phyloP scores from a whole-genome alignment of 2,113 vertebrate genomes.

The Clarias gariepinus region DNA sequence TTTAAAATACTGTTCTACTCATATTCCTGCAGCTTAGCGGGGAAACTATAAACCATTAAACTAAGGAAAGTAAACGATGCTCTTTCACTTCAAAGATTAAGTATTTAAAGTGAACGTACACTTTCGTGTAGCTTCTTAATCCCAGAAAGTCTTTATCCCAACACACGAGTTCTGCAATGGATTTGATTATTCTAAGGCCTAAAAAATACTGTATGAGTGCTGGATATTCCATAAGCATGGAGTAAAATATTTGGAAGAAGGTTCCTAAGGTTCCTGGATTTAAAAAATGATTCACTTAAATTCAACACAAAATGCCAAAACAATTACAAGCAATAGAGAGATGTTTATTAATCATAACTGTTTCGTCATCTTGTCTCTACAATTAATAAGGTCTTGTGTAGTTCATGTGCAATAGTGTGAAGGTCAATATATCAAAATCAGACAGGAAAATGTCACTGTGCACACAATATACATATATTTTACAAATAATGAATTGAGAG shows the following conservation, averaged over 20 bases:
- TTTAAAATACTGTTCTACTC: too few relatives aligned
- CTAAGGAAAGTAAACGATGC: not conserved
- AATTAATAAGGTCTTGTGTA: conserved; percentile 25
- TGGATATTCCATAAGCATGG: not conserved
- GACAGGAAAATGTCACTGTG: conserved; percentile 46
- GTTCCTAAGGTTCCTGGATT: not conserved
- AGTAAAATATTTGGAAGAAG: not conserved
- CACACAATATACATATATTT: conserved; percentile 50
- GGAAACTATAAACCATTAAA: not conserved
- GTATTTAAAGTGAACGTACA: not conserved
- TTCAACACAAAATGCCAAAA: not conserved
- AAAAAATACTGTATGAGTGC: not conserved
- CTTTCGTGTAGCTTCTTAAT: not conserved
- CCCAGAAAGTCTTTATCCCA: not conserved
- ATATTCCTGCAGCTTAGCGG: not conserved
- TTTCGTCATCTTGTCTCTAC: conserved; percentile 14
- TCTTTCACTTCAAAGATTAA: not conserved
- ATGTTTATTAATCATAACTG: conserved; percentile 34
- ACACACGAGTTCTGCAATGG: not conserved
- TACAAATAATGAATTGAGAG: conserved; percentile 25
- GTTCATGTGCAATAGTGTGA: conserved; percentile 33
- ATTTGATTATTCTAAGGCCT: not conserved
- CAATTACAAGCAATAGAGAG: conserved; percentile 36
- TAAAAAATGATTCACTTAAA: not conserved
- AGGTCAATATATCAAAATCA: conserved; percentile 34